These are phyloP conservation scores for Oreortyx pictus DNA, from an alignment of 2,797 vertebrate species.

Conservation along the genomic window DNA sequence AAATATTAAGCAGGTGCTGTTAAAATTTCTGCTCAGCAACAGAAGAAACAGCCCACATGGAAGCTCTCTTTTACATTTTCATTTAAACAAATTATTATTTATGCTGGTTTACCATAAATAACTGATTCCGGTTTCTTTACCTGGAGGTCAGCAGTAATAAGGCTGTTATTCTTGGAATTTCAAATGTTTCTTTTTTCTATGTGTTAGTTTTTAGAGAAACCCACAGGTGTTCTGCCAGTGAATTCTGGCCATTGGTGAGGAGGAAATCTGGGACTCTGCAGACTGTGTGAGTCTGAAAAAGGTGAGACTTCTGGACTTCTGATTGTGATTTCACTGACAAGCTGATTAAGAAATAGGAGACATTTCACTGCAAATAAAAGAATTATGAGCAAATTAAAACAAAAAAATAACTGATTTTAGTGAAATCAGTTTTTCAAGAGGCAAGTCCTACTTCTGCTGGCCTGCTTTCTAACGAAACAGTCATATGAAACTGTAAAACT, in stretches of 20 bases:
- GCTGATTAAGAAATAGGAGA: too few species aligned
- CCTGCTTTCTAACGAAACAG: neutral
- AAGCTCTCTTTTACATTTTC: neutral
- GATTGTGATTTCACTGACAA: too few species aligned
- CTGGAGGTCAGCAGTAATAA: neutral
- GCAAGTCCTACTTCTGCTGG: neutral
- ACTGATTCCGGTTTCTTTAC: neutral
- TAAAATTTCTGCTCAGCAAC: conserved; percentile 1
- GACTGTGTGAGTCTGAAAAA: neutral
- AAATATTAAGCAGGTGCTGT: neutral
- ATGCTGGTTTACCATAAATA: neutral
- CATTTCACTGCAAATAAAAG: conserved; percentile 8
- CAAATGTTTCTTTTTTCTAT: neutral
- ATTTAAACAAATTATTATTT: neutral
- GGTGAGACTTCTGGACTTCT: neutral
- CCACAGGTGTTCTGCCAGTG: neutral
- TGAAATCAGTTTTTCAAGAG: neutral
- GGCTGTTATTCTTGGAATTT: neutral
- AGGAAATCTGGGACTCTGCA: neutral
- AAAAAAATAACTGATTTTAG: neutral
- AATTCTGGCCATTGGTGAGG: neutral
- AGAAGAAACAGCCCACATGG: neutral
- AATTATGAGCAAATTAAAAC: neutral
- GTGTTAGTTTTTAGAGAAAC: neutral
- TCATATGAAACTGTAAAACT: neutral